Base-by-base conservation (phyloP, 2,113 vertebrate species). In the Panthera leo region DNA sequence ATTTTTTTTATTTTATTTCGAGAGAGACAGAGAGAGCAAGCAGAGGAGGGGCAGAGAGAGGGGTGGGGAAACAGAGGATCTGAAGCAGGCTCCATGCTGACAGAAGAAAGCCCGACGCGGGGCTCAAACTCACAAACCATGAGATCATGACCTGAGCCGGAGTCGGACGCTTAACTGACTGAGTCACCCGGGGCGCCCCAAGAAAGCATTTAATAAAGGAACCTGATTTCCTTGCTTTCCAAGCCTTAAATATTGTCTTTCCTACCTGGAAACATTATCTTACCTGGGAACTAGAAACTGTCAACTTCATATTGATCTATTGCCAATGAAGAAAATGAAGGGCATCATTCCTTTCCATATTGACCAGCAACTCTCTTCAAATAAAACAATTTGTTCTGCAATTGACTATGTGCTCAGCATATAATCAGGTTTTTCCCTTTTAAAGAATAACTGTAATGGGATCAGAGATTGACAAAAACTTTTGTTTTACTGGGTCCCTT, bases 361-460 rank as follows among this genome's bases (percentile, higher is more conserved):
- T 45, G 68, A 95, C 96, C 92, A 63, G 61, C 21, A 48, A 75
- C 53, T 86, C 75, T 82, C 83, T 86, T 78, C 78, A 73, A 88
- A 80, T 68, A 86, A 97, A 85, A 86, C 71, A 53, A 95, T 94
- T 65, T 91, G 85, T 96, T 86, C 94, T 87, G 78, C 39, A 36
- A 95, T 92, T 68, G 95, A 93, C 92, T 61, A 15, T 83, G 68
- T 89, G 97, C 96, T 96, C 63, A 36, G 84, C 42, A 39, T 67
- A 36, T 89, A 93, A 95, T 93, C 95, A 70, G 94, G 34, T 31
- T 73, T 93, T 96, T 91, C n/a, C 78, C 95, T 83, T 94, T 86
- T 75, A 85, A 94, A 95, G 91, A 96, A 95, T 86, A 89, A 95
- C 87, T 34, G 12, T 75, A 79, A 91, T 71, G 78, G 86, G 71